Conservation (phyloP, 2,888 invertebrate genomes). For the Apamea monoglypha region DNA sequence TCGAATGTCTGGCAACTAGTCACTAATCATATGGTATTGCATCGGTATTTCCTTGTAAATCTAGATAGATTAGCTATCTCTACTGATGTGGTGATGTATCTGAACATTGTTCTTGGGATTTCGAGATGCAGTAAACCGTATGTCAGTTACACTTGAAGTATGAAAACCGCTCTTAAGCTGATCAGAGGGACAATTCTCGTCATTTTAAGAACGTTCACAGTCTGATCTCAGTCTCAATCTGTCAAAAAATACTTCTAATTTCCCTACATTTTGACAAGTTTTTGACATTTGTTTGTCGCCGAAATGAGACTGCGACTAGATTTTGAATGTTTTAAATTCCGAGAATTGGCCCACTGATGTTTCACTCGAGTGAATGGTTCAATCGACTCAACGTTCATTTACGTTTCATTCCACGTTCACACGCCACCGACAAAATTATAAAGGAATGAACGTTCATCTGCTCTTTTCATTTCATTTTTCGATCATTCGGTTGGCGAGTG, state of each 20-base stretch:
- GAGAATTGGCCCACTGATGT: neutral
- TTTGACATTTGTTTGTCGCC: too few relatives aligned
- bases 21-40: neutral
- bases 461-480: neutral
- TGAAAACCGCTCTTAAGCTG: neutral
- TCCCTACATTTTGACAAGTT: too few relatives aligned
- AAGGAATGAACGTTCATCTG: neutral
- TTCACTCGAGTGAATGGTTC: neutral
- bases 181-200: neutral
- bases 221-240: too few relatives aligned
- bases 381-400: neutral
- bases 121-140: neutral
- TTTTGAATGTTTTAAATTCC: too few relatives aligned
- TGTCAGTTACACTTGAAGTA: neutral
- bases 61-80: neutral
- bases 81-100: neutral
- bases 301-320: too few relatives aligned
- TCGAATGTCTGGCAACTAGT: too few relatives aligned
- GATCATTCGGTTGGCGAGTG: neutral
- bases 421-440: neutral
- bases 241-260: too few relatives aligned
- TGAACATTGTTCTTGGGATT: neutral
- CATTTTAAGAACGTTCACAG: too few relatives aligned
- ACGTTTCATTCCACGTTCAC: neutral
- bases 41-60: neutral